phyloP scores from a whole-genome alignment of 1,140 invertebrate genomes.

The Megalonaias nervosa region DNA sequence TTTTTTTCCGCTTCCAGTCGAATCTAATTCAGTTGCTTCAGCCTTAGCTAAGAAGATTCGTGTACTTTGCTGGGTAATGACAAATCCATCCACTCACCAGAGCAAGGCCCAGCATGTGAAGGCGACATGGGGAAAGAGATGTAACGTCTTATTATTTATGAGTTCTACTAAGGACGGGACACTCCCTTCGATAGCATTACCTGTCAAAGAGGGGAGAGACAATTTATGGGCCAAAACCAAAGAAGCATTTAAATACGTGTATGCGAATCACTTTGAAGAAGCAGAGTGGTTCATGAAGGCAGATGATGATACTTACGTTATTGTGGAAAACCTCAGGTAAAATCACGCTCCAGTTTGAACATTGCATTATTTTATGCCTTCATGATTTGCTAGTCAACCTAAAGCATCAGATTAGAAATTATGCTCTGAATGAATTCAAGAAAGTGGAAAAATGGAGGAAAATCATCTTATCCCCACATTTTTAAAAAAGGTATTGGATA shows the following conservation, averaged over 20 bases:
- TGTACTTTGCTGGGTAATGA: conserved; percentile 97
- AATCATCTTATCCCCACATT: too few relatives aligned
- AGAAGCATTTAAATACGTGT: conserved; percentile 78
- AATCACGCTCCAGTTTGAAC: not conserved
- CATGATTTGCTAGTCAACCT: too few relatives aligned
- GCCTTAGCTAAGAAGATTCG: conserved; percentile 71
- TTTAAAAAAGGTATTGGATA: too few relatives aligned
- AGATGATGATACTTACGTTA: conserved; percentile 81
- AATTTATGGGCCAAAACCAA: conserved; percentile 68
- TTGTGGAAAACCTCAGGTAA: conserved; percentile 86
- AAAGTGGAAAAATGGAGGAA: too few relatives aligned
- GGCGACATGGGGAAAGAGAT: conserved; percentile 75
- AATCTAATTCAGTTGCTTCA: conserved; percentile 41
- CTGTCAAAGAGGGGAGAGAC: conserved; percentile 58
- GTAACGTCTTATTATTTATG: conserved; percentile 72
- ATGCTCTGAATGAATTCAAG: too few relatives aligned
- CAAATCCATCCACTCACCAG: conserved; percentile 89
- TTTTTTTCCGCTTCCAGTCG: conserved; percentile 39
- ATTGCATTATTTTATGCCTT: too few relatives aligned
- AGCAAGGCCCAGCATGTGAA: conserved; percentile 94
- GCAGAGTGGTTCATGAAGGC: conserved; percentile 70
- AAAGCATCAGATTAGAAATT: too few relatives aligned
- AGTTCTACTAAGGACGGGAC: conserved; percentile 60
- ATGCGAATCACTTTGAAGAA: conserved; percentile 73
- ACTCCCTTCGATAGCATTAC: conserved; percentile 46